A percentile compares a stretch with the other conserved stretches of the same genome.
Conservation (phyloP, 2,888 invertebrate genomes). For the Ernsta delagoae region DNA sequence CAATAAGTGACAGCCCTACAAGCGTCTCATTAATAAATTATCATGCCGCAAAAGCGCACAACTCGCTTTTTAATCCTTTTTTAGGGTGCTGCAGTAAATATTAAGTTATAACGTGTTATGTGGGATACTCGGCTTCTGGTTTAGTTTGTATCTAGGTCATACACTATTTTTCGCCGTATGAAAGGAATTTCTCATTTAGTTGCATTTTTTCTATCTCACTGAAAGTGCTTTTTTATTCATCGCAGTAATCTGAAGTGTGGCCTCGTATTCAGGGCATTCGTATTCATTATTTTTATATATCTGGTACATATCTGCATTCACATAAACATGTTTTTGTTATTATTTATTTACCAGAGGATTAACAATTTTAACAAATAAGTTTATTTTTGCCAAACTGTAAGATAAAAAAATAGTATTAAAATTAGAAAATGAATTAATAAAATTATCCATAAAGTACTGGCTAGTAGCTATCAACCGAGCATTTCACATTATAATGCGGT, state of each 20-base stretch:
- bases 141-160: constrained; percentile 29
- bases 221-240: constrained; percentile 19
- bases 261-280: constrained; percentile 13
- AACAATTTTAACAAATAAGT: too few species aligned
- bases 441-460: neutral
- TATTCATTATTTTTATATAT: neutral
- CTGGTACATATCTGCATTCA: too few species aligned
- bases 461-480: neutral
- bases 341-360: too few species aligned
- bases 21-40: constrained; percentile 38
- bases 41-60: constrained; percentile 35
- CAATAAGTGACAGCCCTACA: constrained; percentile 15
- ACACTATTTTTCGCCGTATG: constrained; percentile 18
- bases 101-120: constrained; percentile 34
- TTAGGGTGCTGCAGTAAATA: constrained; percentile 29
- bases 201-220: constrained; percentile 26
- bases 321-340: too few species aligned
- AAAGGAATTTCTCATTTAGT: constrained; percentile 26
- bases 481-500: constrained; percentile 4
- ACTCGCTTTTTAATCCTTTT: constrained; percentile 31
- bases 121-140: constrained; percentile 28
- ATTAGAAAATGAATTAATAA: too few species aligned
- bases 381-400: too few species aligned
- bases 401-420: too few species aligned
- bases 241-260: constrained; percentile 8